A percentile compares a stretch with the other conserved stretches of the same genome.
Conservation (phyloP, 2,888 invertebrate species). For the Amblyteles armatorius region DNA sequence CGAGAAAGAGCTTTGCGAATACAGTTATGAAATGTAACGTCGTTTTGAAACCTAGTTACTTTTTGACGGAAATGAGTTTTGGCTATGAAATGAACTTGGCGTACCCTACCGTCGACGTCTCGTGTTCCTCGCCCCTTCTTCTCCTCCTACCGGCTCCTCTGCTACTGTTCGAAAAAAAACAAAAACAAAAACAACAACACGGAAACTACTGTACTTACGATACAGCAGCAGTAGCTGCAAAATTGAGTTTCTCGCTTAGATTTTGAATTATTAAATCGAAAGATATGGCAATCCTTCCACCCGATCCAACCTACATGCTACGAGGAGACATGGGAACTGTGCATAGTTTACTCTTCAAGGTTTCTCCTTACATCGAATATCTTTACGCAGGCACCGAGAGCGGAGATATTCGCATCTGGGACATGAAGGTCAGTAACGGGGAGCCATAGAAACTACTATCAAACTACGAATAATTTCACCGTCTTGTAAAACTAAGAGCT, state of each 20-base stretch:
- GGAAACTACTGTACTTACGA: neutral
- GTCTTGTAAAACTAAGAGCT: neutral
- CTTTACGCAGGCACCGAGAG: constrained; percentile 91
- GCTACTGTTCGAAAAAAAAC: neutral
- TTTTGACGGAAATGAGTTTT: no score
- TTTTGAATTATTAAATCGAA: neutral
- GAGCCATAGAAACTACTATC: neutral
- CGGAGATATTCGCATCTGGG: constrained; percentile 92
- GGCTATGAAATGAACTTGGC: no score
- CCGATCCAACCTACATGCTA: constrained; percentile 91
- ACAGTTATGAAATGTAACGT: no score
- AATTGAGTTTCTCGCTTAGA: neutral
- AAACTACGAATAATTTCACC: neutral
- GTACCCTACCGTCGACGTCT: constrained; percentile 53
- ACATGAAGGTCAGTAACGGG: constrained; percentile 88
- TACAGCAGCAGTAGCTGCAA: neutral
- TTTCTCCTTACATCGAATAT: constrained; percentile 83
- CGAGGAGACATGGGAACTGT: constrained; percentile 90
- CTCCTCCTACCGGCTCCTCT: constrained; percentile 3
- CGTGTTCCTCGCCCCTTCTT: constrained; percentile 70
- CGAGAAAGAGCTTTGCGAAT: no score
- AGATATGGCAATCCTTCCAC: constrained; percentile 89
- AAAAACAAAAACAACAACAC: constrained; percentile 17
- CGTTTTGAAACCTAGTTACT: no score
- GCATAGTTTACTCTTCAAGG: constrained; percentile 89